Conservation (phyloP, 2,113 vertebrate genomes). For the human region DNA sequence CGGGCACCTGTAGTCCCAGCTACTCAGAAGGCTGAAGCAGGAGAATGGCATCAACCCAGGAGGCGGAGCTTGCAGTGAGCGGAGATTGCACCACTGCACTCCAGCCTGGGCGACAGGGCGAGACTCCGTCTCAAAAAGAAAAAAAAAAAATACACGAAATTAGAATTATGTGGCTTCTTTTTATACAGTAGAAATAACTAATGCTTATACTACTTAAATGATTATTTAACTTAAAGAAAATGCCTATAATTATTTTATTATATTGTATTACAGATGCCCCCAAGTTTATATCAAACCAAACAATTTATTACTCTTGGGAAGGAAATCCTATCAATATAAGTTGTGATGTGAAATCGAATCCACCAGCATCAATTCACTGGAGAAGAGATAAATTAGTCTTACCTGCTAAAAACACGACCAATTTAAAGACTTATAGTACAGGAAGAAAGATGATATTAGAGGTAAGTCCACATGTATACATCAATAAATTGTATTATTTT, state of each 20-base stretch:
- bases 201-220: neutral
- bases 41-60: too few relatives aligned
- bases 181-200: neutral
- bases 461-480: slow-evolving; percentile 83
- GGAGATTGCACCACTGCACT: too few relatives aligned
- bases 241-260: neutral
- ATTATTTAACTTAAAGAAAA: slow-evolving; percentile 3
- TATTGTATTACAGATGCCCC: slow-evolving; percentile 91
- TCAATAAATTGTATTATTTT: neutral
- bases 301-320: slow-evolving; percentile 97
- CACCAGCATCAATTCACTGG: slow-evolving; percentile 94
- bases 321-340: slow-evolving; percentile 98
- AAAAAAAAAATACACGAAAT: neutral
- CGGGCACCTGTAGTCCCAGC: too few relatives aligned
- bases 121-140: too few relatives aligned
- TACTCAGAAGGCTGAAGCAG: too few relatives aligned
- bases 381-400: slow-evolving; percentile 93
- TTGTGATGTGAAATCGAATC: slow-evolving; percentile 96
- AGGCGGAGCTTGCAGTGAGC: too few relatives aligned
- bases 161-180: neutral
- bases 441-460: slow-evolving; percentile 93
- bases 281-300: slow-evolving; percentile 95
- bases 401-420: slow-evolving; percentile 89
- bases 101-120: too few relatives aligned
- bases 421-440: slow-evolving; percentile 89